Conservation (phyloP, 2,888 invertebrate genomes). For the Drosophila siamana region DNA sequence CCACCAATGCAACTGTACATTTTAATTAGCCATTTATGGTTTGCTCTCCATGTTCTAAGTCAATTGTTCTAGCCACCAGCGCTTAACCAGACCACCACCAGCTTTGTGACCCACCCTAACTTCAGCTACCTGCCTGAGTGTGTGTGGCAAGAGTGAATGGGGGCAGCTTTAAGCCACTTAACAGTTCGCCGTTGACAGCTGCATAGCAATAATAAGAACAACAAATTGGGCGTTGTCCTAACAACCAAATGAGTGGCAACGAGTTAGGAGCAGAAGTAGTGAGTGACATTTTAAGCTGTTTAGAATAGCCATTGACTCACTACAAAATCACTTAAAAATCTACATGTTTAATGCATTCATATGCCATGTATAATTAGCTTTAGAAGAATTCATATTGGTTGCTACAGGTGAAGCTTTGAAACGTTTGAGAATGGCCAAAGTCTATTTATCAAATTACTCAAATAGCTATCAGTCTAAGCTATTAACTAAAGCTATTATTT, state of each 20-base stretch:
- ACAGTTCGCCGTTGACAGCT: conserved; percentile 12
- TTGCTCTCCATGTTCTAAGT: conserved; percentile 39
- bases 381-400: too few species aligned
- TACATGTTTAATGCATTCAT: too few species aligned
- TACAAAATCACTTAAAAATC: too few species aligned
- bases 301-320: too few species aligned
- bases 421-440: too few species aligned
- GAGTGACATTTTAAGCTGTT: too few species aligned
- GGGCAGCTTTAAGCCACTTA: conserved; percentile 63
- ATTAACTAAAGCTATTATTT: neutral
- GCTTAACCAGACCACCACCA: conserved; percentile 12
- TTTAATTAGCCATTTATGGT: conserved; percentile 75
- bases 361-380: too few species aligned
- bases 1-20: conserved; percentile 44
- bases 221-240: conserved; percentile 22
- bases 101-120: neutral
- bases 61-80: conserved; percentile 31
- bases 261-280: neutral
- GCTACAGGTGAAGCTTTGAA: too few species aligned
- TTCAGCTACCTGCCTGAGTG: neutral
- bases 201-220: conserved; percentile 1
- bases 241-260: neutral
- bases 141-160: neutral
- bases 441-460: neutral
- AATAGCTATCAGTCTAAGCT: neutral